These are phyloP conservation scores for Corynorhinus townsendii DNA, from an alignment of 2,113 vertebrate species.

Conservation along the genomic window DNA sequence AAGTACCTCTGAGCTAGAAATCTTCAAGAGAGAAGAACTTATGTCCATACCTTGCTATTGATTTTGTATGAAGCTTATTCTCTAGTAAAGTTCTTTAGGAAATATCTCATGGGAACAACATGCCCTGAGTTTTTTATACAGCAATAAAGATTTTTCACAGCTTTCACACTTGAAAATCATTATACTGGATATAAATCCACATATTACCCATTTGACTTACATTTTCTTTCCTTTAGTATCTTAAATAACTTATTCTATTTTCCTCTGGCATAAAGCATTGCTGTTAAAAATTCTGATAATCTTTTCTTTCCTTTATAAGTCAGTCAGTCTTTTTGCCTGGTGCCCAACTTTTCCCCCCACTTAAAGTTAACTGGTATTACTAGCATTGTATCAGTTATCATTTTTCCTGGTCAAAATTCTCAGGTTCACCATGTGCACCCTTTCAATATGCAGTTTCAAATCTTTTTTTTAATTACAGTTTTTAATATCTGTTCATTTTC, in stretches of 20 bases:
- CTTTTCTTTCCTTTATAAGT: background rate
- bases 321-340: background rate
- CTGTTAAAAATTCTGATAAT: background rate
- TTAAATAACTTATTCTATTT: constrained; percentile 21
- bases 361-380: background rate
- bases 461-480: background rate
- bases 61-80: background rate
- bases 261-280: background rate
- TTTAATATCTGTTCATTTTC: background rate
- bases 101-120: background rate
- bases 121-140: background rate
- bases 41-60: background rate
- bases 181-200: background rate
- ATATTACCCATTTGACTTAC: background rate
- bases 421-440: background rate
- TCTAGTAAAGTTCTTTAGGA: background rate
- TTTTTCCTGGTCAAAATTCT: background rate
- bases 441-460: background rate
- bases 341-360: background rate
- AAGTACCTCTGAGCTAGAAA: background rate
- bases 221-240: background rate
- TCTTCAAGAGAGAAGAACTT: background rate
- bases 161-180: background rate
- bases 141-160: background rate
- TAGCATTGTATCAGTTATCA: background rate